These are phyloP conservation scores for Perca fluviatilis DNA, from an alignment of 2,113 vertebrate species.

Conservation along the genomic window DNA sequence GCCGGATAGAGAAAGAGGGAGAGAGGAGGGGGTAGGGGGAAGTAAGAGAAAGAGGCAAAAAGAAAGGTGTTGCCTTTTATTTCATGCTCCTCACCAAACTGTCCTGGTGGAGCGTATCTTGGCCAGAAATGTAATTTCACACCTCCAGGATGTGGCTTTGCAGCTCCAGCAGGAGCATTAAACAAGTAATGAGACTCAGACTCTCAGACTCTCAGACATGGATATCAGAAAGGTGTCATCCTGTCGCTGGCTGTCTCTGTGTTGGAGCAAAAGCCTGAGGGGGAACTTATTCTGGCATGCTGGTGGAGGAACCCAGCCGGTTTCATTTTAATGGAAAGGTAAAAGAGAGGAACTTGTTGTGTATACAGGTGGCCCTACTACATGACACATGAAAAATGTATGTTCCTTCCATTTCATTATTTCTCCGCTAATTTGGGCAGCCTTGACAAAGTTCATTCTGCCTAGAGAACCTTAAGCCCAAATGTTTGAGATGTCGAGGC, in stretches of 20 bases:
- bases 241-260: constrained; percentile 63
- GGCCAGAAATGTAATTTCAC: constrained; percentile 82
- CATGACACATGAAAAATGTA: too few species aligned
- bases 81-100: constrained; percentile 64
- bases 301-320: constrained; percentile 29
- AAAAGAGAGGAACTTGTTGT: constrained; percentile 11
- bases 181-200: constrained; percentile 78
- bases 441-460: background rate
- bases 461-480: background rate
- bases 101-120: constrained; percentile 67
- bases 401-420: background rate
- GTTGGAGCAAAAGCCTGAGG: constrained; percentile 56
- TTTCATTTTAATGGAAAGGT: constrained; percentile 48
- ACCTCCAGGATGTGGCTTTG: constrained; percentile 72
- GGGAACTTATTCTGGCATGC: constrained; percentile 49
- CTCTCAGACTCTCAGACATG: constrained; percentile 61
- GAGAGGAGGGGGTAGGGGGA: background rate
- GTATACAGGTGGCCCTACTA: background rate
- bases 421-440: background rate
- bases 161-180: constrained; percentile 70
- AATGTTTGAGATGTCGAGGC: background rate
- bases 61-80: constrained; percentile 71
- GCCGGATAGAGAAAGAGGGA: constrained; percentile 16
- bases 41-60: constrained; percentile 31
- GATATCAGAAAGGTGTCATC: constrained; percentile 77